Evolutionary conservation across 2,888 invertebrate genomes (phyloP).

Genomic region (Limnephilus marmoratus): DNA sequence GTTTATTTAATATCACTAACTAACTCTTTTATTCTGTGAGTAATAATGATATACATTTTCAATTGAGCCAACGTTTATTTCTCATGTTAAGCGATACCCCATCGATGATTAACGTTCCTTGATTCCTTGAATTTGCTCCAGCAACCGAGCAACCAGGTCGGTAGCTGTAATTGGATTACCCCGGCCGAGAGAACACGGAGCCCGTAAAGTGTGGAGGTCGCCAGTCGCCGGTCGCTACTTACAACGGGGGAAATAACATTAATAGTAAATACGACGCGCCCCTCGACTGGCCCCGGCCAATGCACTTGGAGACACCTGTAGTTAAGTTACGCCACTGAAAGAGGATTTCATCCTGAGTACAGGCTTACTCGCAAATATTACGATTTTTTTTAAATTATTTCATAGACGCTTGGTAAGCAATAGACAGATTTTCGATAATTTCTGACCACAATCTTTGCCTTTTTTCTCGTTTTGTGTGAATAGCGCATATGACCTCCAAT

Average conservation of each 20-base stretch:
- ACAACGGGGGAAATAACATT: neutral
- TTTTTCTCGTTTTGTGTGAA: no score
- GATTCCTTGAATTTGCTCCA: neutral
- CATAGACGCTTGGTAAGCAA: no score
- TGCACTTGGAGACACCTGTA: conserved; percentile 45
- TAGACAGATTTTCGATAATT: no score
- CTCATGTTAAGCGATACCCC: neutral
- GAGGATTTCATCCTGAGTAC: conserved; percentile 12
- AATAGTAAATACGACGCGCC: neutral
- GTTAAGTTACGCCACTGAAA: conserved; percentile 35
- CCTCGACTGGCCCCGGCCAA: conserved; percentile 4
- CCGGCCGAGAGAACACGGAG: neutral
- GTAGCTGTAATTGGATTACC: neutral
- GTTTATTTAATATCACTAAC: neutral
- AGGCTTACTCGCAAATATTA: neutral
- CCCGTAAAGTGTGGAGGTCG: conserved; percentile 2
- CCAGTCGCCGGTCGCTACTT: neutral
- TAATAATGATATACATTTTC: no score
- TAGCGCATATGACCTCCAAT: no score
- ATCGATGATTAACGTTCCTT: neutral
- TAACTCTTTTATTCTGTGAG: neutral
- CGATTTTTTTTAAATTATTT: no score
- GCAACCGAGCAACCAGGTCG: neutral
- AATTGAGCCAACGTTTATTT: no score
- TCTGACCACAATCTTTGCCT: no score